phyloP scores from a whole-genome alignment of 2,888 invertebrate species.

The Acleris cristana region DNA sequence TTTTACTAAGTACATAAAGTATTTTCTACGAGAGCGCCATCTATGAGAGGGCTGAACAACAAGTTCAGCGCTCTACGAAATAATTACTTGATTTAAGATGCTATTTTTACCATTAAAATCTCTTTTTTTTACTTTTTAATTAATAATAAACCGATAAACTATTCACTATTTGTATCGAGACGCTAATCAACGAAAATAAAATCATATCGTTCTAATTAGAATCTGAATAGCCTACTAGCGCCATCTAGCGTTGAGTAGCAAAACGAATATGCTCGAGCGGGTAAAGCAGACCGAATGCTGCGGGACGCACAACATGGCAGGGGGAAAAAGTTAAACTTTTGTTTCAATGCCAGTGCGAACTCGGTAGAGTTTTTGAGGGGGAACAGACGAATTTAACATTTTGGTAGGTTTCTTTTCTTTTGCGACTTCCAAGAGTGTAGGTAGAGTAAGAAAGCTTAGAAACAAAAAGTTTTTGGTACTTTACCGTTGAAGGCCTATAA shows the following conservation, averaged over 20 bases:
- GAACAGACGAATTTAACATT: constrained; percentile 18
- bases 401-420: constrained; percentile 2
- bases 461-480: no score
- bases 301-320: constrained; percentile 44
- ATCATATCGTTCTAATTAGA: constrained; percentile 34
- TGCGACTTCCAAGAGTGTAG: constrained; percentile 3
- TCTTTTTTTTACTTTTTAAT: no score
- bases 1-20: background rate
- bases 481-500: no score
- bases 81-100: background rate
- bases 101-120: no score
- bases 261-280: constrained; percentile 46
- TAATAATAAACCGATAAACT: no score
- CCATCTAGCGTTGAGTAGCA: constrained; percentile 64
- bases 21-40: constrained; percentile 50
- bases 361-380: constrained; percentile 13
- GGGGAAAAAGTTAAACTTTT: constrained; percentile 24
- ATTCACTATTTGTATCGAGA: no score
- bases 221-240: constrained; percentile 44
- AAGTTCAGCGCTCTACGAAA: background rate
- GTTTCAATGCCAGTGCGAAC: constrained; percentile 29
- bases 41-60: constrained; percentile 50
- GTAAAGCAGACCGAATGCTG: constrained; percentile 63
- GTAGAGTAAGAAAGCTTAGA: no score
- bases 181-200: background rate